These are phyloP conservation scores for Drosophila kikkawai DNA, from an alignment of 1,140 invertebrate species.

Conservation along the genomic window DNA sequence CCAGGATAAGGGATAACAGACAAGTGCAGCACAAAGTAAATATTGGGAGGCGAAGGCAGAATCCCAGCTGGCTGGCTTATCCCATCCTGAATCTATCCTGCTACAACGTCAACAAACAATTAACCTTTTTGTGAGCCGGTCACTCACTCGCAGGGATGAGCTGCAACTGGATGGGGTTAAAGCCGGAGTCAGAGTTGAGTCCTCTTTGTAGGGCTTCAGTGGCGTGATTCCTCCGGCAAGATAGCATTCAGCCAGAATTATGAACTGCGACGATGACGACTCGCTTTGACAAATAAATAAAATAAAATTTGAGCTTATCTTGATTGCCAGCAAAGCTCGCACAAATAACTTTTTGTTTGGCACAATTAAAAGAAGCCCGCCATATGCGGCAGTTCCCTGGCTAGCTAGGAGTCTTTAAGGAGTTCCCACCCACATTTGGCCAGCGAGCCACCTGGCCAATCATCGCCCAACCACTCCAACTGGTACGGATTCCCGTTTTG, in stretches of 20 bases:
- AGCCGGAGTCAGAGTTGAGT: constrained; percentile 9
- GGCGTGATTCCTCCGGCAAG: constrained; percentile 36
- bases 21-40: constrained; percentile 51
- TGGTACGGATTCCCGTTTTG: constrained; percentile 55
- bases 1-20: constrained; percentile 66
- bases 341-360: constrained; percentile 30
- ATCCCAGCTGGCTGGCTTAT: constrained; percentile 27
- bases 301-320: constrained; percentile 58
- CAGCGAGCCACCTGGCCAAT: constrained; percentile 4
- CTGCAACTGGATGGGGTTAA: constrained; percentile 18
- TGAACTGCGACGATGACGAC: constrained; percentile 18
- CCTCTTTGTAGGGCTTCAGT: constrained; percentile 48
- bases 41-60: background rate
- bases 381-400: constrained; percentile 68
- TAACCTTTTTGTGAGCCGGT: constrained; percentile 56
- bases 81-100: constrained; percentile 55
- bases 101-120: constrained; percentile 64
- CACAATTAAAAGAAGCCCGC: constrained; percentile 73
- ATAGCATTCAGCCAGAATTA: constrained; percentile 43
- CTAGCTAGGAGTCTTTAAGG: background rate
- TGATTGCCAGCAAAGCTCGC: constrained; percentile 17
- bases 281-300: constrained; percentile 36
- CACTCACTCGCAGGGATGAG: constrained; percentile 28
- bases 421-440: background rate
- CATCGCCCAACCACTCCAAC: constrained; percentile 24